These are phyloP conservation scores for Sipha flava DNA, from an alignment of 1,140 invertebrate species.

Conservation along the genomic window DNA sequence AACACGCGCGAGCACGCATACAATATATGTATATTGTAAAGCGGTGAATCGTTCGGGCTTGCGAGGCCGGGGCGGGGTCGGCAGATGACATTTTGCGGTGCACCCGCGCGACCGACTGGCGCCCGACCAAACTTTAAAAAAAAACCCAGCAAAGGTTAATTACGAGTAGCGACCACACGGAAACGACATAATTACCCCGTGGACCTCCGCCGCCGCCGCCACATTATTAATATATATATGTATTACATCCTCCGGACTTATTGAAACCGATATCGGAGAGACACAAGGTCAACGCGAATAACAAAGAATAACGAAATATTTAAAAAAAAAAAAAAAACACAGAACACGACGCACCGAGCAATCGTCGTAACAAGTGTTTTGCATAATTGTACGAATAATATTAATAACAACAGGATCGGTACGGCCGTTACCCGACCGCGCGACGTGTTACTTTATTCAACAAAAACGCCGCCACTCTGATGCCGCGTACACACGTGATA, in stretches of 20 bases:
- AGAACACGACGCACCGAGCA: too few species aligned
- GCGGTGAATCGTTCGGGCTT: not conserved
- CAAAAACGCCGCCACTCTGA: too few species aligned
- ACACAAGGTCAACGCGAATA: not conserved
- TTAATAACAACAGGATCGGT: too few species aligned
- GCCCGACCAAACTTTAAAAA: slow-evolving; percentile 21
- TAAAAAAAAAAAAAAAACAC: too few species aligned
- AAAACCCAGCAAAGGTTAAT: slow-evolving; percentile 27
- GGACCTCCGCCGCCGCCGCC: not conserved
- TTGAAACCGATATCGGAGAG: too few species aligned
- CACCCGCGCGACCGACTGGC: slow-evolving; percentile 28
- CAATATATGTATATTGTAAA: not conserved
- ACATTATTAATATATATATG: not conserved
- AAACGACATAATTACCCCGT: slow-evolving; percentile 4
- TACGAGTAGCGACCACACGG: slow-evolving; percentile 11
- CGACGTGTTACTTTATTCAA: too few species aligned
- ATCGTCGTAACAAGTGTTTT: too few species aligned
- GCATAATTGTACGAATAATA: too few species aligned
- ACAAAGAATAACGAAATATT: too few species aligned
- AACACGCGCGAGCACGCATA: not conserved
- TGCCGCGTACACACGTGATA: too few species aligned
- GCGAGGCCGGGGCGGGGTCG: not conserved
- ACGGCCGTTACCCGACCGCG: too few species aligned
- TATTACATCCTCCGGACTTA: not conserved
- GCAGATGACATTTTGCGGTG: slow-evolving; percentile 32